phyloP scores from a whole-genome alignment of 2,797 vertebrate genomes.

The Cuniculus paca region DNA sequence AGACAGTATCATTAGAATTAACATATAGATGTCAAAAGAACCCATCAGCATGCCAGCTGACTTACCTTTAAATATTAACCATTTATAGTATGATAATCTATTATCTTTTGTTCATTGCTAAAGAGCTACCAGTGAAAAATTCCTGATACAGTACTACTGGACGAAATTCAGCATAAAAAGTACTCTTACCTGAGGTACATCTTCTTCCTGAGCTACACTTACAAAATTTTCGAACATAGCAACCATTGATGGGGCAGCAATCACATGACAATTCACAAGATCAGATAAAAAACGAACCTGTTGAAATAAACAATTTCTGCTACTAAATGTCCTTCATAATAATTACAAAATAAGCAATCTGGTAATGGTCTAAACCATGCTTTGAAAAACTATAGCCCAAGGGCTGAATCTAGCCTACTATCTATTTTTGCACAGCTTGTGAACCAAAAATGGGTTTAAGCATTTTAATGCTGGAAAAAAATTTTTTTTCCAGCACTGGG shows the following conservation, averaged over 20 bases:
- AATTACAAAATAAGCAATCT: conserved; percentile 49
- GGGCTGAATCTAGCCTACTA: background rate
- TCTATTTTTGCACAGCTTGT: background rate
- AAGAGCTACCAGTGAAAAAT: background rate
- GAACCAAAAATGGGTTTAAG: conserved; percentile 35
- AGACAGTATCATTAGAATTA: conserved; percentile 18
- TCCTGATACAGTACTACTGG: background rate
- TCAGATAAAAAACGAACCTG: conserved; percentile 98
- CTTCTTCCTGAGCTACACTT: conserved; percentile 97
- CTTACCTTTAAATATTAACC: conserved; percentile 48
- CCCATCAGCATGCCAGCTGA: background rate
- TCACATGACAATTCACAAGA: conserved; percentile 99
- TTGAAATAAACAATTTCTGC: conserved; percentile 36
- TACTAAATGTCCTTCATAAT: conserved; percentile 46
- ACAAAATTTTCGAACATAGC: conserved; percentile 99
- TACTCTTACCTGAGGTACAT: conserved; percentile 95
- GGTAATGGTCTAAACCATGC: background rate
- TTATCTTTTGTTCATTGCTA: conserved; percentile 4
- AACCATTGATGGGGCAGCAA: conserved; percentile 98
- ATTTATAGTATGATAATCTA: background rate
- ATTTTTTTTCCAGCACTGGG: too few relatives aligned
- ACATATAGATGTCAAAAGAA: conserved; percentile 25
- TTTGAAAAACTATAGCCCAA: background rate
- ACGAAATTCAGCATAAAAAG: background rate
- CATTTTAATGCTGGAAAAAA: background rate